A percentile compares a stretch with the other conserved stretches of the same genome.
Conservation (phyloP, 2,888 invertebrate species). For the Portevinia maculata region DNA sequence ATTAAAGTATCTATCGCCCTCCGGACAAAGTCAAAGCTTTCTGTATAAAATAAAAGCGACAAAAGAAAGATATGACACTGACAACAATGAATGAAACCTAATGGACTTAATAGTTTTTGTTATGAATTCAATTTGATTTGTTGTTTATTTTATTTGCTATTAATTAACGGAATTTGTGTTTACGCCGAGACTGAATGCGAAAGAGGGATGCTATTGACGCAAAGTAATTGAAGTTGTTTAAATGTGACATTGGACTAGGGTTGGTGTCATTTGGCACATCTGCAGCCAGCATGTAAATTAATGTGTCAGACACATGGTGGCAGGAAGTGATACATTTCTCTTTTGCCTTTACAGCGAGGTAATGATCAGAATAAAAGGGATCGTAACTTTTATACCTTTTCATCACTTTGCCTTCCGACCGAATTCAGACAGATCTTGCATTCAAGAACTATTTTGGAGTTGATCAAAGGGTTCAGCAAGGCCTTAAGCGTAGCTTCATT, state of each 20-base stretch:
- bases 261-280: too few species aligned
- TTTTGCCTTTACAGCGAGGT: too few species aligned
- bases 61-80: constrained; percentile 6
- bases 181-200: neutral
- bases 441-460: too few species aligned
- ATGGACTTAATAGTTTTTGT: neutral
- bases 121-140: constrained; percentile 28
- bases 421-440: too few species aligned
- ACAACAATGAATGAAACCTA: constrained; percentile 9
- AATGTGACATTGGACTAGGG: neutral
- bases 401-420: too few species aligned
- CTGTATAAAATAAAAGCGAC: neutral
- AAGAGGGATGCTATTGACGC: constrained; percentile 7
- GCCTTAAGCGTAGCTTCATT: too few species aligned
- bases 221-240: constrained; percentile 1
- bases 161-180: constrained; percentile 20
- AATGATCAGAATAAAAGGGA: too few species aligned
- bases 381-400: too few species aligned
- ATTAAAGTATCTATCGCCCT: constrained; percentile 10
- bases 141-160: constrained; percentile 20
- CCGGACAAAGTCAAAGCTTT: neutral
- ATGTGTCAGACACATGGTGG: too few species aligned
- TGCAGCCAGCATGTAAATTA: too few species aligned
- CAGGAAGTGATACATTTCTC: too few species aligned
- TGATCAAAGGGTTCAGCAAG: too few species aligned